A percentile compares a stretch with the other conserved stretches of the same genome.
phyloP scores from a whole-genome alignment of 30 jellyfish, hydroid and myxozoan species.

The Cassiopea andromeda region DNA sequence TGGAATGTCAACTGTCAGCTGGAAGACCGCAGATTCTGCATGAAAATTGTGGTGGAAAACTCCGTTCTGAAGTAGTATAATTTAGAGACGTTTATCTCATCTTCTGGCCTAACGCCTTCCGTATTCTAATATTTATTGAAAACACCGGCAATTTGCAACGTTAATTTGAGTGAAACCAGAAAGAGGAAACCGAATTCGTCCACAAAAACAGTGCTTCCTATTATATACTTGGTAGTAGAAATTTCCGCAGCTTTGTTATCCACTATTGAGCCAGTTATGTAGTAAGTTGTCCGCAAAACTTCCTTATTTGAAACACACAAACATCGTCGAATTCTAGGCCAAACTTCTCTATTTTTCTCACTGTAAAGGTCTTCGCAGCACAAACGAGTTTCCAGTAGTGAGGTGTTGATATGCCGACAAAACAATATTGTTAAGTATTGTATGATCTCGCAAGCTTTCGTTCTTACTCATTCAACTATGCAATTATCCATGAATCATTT shows the following conservation, averaged over 20 bases:
- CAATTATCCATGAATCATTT: not conserved
- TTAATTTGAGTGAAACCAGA: not conserved
- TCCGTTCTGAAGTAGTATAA: not conserved
- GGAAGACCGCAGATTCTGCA: too few relatives aligned
- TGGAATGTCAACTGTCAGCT: too few relatives aligned
- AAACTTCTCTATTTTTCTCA: not conserved
- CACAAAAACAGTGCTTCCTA: not conserved
- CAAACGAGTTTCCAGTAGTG: not conserved
- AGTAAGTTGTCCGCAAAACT: not conserved
- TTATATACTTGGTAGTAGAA: not conserved
- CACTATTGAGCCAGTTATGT: not conserved
- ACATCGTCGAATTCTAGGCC: not conserved
- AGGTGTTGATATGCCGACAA: not conserved
- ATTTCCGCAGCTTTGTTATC: too few relatives aligned
- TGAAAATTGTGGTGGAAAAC: not conserved
- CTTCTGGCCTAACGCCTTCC: not conserved
- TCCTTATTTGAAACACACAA: not conserved
- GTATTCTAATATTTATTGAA: not conserved
- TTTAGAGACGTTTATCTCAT: not conserved
- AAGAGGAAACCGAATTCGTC: not conserved
- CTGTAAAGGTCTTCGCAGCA: not conserved
- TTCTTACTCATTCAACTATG: not conserved
- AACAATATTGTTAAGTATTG: not conserved
- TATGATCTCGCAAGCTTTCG: not conserved
- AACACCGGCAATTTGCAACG: not conserved